Evolutionary conservation across 2,113 vertebrate species (phyloP), one percentile per base, ranked within the genome.

Genomic region (Leptocoma aspasia): DNA sequence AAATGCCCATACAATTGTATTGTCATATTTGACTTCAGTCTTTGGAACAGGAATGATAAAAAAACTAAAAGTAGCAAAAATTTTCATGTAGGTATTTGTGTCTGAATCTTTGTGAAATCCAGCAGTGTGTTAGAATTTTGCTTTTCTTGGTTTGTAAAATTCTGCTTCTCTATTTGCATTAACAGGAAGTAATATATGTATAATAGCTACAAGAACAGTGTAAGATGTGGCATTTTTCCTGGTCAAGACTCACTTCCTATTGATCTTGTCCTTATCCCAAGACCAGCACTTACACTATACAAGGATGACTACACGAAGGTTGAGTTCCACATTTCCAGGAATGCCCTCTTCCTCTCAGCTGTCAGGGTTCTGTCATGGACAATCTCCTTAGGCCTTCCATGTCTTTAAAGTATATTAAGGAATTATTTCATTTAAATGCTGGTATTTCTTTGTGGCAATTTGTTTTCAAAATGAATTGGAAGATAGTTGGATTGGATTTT

Each of bases 301-400:
- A 91, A 91, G 61, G 69, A 93, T 82, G 35, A 64, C 24, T 41
- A 87, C 35, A 60, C 20, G 33, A 63, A 89, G 20, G 49, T 84
- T 89, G 89, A 86, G 56, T 18, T 33, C 10, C 44, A 75, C 13
- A 53, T 82, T 81, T 47, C 39, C 39, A 84, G 87, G 93, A 91
- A 86, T 83, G 52, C 28, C 39, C 10, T 86, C 18, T 79, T 85
- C 49, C 50, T 83, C 66, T 86, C 95, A 95, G 92, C 87, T 96
- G 87, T 75, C 0, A 0, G 4, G 61, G 11, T 56, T 87, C 78
- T 87, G 78, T 93, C 41, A 37, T 52, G 60, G 49, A 91, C 90
- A 90, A 37, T 91, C 57, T 96, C 33, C 30, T 65, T 65, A 37
- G 49, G 37, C n/a, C n/a, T 68, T 81, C 49, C 15, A 44, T 53